These are phyloP conservation scores for Chloropsis hardwickii DNA, from an alignment of 2,113 vertebrate species.

Conservation along the genomic window DNA sequence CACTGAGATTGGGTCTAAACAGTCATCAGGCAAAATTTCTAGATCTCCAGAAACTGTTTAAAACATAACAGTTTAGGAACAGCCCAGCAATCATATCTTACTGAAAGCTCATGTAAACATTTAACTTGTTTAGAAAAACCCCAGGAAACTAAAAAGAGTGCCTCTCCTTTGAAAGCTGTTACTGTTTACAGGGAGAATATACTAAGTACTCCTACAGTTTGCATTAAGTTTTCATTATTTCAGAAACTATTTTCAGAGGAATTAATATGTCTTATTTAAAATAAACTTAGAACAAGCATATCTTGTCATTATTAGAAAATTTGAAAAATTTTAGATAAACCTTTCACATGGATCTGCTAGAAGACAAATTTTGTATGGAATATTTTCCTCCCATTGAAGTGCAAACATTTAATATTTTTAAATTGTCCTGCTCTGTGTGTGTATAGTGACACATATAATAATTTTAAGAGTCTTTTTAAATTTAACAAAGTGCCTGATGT, in stretches of 20 bases:
- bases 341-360: neutral
- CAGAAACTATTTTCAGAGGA: neutral
- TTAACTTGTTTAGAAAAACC: neutral
- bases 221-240: neutral
- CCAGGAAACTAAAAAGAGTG: neutral
- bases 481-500: neutral
- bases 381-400: neutral
- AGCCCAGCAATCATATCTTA: neutral
- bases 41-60: neutral
- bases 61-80: neutral
- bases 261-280: neutral
- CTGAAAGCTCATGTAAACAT: neutral
- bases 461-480: neutral
- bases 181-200: neutral
- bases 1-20: neutral
- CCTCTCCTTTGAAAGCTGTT: neutral
- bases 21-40: neutral
- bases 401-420: neutral
- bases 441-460: neutral
- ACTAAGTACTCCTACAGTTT: neutral
- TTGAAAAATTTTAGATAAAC: neutral
- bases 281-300: neutral
- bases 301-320: neutral
- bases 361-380: neutral
- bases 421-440: neutral